Evolutionary conservation across 2,797 vertebrate species (phyloP), one percentile per base, ranked within the genome.

Genomic region (Xenops minutus): DNA sequence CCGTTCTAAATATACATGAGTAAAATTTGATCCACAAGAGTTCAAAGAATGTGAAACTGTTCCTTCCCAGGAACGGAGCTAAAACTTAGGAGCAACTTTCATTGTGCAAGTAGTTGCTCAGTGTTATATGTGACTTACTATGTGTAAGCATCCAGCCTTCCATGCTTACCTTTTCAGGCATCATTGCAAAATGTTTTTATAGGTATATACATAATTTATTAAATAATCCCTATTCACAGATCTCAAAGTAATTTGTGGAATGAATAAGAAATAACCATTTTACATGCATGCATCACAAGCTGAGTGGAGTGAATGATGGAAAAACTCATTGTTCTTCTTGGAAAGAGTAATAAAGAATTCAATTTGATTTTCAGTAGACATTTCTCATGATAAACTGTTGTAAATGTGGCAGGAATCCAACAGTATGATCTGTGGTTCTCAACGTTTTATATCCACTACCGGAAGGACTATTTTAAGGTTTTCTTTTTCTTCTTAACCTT

Each of bases 191-290:
- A 8, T 62, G 27, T 44, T 54, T 79, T 81, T 82, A 20, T 51
- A 69, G 18, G 7, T 7, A 0, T 61, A 41, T 48, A 15, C 79
- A 24, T 56, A 21, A 74, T 88, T 76, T 85, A 83, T 67, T 74
- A 55, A 74, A 61, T 69, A 66, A 54, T 66, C n/a, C 27, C 58
- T 86, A 69, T 85, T 82, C 46, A 48, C 30, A 78, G 39, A 48
- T 88, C 39, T 82, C 51, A 27, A 64, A 87, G 56, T 34, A 49
- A 34, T 85, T 85, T 59, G 29, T 87, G n/a, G 59, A 95, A 85
- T 81, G 12, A 90, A 73, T 92, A 78, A 89, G 56, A 77, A 85
- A 43, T 73, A 77, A n/a, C 27, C 27, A 62, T 85, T 96, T 93
- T 59, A 82, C 8, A 29, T 59, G n/a, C 16, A 29, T 73, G 20